phyloP scores from a whole-genome alignment of 2,888 invertebrate genomes.

The Cephonodes hylas region DNA sequence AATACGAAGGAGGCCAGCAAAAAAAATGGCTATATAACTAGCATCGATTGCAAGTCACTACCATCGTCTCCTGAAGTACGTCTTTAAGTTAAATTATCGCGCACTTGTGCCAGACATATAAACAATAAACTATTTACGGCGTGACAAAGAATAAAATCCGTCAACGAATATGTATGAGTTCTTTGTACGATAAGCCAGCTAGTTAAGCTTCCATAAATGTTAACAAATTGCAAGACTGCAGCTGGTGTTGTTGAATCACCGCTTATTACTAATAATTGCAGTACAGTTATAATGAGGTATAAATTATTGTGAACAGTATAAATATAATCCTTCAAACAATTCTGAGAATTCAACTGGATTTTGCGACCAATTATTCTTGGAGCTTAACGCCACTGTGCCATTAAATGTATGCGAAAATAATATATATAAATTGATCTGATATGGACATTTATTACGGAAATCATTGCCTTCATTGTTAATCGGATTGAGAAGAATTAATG shows the following conservation, averaged over 20 bases:
- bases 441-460: neutral
- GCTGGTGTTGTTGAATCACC: constrained; percentile 37
- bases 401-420: neutral
- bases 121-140: neutral
- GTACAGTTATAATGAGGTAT: constrained; percentile 7
- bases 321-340: neutral
- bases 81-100: too few relatives aligned
- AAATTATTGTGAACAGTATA: neutral
- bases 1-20: too few relatives aligned
- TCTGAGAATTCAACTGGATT: neutral
- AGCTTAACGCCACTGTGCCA: neutral
- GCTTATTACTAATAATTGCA: constrained; percentile 10
- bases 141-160: neutral
- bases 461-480: neutral
- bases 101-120: too few relatives aligned
- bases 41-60: too few relatives aligned
- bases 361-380: neutral
- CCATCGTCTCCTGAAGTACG: too few relatives aligned
- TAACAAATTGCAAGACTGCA: constrained; percentile 21
- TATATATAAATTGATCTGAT: neutral
- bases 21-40: too few relatives aligned
- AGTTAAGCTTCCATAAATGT: constrained; percentile 35
- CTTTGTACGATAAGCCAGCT: constrained; percentile 27
- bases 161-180: constrained; percentile 27
- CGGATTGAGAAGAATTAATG: neutral